Percentiles rank a stretch among this genome's conserved stretches.
Conservation (phyloP, 2,888 invertebrate species). For the Alloplasta piceator region DNA sequence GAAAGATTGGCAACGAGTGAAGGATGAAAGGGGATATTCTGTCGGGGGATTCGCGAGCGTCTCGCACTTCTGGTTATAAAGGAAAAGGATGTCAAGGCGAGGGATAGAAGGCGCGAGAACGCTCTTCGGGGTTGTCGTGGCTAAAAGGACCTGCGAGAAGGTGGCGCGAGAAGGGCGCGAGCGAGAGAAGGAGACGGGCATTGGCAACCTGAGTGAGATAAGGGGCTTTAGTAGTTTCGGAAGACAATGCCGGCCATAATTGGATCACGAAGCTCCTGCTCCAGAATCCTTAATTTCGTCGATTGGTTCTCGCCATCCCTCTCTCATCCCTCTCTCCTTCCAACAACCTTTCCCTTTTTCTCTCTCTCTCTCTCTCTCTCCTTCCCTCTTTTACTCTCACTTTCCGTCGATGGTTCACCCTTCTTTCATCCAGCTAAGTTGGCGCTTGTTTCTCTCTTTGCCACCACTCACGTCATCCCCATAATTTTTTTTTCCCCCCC, state of each 20-base stretch:
- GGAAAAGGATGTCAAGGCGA: conserved; percentile 55
- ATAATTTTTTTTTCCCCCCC: conserved; percentile 22
- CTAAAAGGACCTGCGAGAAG: conserved; percentile 60
- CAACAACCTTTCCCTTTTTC: conserved; percentile 1
- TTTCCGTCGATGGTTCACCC: conserved; percentile 13
- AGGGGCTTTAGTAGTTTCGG: conserved; percentile 76
- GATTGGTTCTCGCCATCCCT: conserved; percentile 73
- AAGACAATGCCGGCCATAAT: conserved; percentile 79
- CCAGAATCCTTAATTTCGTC: conserved; percentile 78
- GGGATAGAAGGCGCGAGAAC: conserved; percentile 49
- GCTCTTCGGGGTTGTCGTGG: conserved; percentile 65
- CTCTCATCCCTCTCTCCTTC: conserved; percentile 54
- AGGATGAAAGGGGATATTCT: conserved; percentile 38
- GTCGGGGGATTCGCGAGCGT: conserved; percentile 17
- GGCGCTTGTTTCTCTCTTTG: conserved; percentile 34
- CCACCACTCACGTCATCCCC: conserved; percentile 28
- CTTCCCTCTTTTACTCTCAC: conserved; percentile 25
- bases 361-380: conserved; percentile 41
- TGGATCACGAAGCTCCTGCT: conserved; percentile 77
- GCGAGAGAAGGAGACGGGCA: conserved; percentile 33
- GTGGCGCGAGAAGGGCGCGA: conserved; percentile 8
- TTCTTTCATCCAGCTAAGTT: conserved; percentile 35
- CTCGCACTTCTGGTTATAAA: conserved; percentile 52
- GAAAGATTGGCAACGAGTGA: conserved; percentile 55
- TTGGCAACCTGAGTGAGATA: conserved; percentile 73